phyloP scores from a whole-genome alignment of 92 coral and sea anemone genomes.

The Parazoanthus atlanticus region DNA sequence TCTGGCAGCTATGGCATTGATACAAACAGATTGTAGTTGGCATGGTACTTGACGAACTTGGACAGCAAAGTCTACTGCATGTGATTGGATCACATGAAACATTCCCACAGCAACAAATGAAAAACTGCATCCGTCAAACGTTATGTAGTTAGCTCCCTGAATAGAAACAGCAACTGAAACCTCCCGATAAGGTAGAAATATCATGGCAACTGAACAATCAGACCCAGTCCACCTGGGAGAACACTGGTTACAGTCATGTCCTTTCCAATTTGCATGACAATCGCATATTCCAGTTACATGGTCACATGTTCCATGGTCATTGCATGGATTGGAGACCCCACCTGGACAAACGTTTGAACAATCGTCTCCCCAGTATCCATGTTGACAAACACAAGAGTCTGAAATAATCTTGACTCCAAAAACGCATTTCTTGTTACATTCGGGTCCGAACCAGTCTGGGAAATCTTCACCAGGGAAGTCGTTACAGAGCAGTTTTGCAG shows the following conservation, averaged over 20 bases:
- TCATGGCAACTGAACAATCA: constrained; percentile 67
- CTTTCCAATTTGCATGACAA: constrained; percentile 66
- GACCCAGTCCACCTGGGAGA: constrained; percentile 57
- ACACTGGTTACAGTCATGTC: constrained; percentile 54
- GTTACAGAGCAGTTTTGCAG: constrained; percentile 61
- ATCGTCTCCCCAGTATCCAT: constrained; percentile 67
- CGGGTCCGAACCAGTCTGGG: constrained; percentile 65
- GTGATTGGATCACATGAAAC: constrained; percentile 34
- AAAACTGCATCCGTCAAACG: constrained; percentile 68
- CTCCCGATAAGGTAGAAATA: constrained; percentile 8
- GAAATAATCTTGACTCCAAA: constrained; percentile 31
- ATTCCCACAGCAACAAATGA: constrained; percentile 52
- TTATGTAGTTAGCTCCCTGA: constrained; percentile 50
- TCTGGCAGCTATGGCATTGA: constrained; percentile 60
- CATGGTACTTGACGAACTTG: constrained; percentile 76
- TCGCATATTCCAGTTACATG: constrained; percentile 50
- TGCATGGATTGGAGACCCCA: constrained; percentile 59
- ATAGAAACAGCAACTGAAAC: constrained; percentile 38
- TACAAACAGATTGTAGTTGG: constrained; percentile 55
- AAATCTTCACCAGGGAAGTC: constrained; percentile 52
- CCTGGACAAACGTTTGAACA: constrained; percentile 70
- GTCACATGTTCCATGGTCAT: constrained; percentile 59
- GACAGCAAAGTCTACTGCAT: constrained; percentile 25
- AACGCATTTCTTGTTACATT: constrained; percentile 54
- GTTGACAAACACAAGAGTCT: constrained; percentile 49